Percentiles rank a stretch among this genome's conserved stretches.
Conservation (phyloP, 2,113 vertebrate genomes). For the Nyctereutes procyonoides region DNA sequence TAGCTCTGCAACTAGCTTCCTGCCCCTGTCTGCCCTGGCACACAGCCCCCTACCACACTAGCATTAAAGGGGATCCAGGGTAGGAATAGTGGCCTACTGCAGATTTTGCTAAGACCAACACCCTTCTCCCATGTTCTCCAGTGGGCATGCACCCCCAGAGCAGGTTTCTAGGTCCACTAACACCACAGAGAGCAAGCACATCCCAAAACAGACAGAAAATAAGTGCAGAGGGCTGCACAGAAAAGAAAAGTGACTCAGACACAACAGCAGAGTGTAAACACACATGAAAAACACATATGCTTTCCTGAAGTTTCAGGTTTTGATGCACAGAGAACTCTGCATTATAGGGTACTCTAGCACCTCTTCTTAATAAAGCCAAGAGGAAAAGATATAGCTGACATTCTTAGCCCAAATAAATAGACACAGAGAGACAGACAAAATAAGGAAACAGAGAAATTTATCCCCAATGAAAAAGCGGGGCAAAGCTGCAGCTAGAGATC, state of each 20-base stretch:
- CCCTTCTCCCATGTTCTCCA: not conserved
- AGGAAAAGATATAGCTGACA: not conserved
- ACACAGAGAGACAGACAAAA: not conserved
- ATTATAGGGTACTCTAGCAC: not conserved
- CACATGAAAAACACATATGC: not conserved
- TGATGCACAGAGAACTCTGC: not conserved
- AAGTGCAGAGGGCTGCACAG: not conserved
- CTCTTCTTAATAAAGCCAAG: not conserved
- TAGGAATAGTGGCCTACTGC: not conserved
- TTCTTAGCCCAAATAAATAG: not conserved
- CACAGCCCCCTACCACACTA: not conserved
- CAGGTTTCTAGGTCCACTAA: not conserved
- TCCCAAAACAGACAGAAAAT: not conserved
- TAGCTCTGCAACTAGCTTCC: not conserved
- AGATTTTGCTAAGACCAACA: not conserved
- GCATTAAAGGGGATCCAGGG: not conserved
- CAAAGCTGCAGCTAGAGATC: not conserved
- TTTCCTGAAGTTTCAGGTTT: not conserved
- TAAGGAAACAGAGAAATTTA: not conserved
- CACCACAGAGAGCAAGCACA: not conserved
- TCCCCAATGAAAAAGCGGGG: not conserved
- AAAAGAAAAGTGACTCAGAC: not conserved
- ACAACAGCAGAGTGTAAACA: not conserved
- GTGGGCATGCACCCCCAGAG: not conserved
- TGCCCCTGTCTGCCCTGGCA: not conserved